Conservation (phyloP, 2,113 vertebrate genomes). For the Ictidomys tridecemlineatus region DNA sequence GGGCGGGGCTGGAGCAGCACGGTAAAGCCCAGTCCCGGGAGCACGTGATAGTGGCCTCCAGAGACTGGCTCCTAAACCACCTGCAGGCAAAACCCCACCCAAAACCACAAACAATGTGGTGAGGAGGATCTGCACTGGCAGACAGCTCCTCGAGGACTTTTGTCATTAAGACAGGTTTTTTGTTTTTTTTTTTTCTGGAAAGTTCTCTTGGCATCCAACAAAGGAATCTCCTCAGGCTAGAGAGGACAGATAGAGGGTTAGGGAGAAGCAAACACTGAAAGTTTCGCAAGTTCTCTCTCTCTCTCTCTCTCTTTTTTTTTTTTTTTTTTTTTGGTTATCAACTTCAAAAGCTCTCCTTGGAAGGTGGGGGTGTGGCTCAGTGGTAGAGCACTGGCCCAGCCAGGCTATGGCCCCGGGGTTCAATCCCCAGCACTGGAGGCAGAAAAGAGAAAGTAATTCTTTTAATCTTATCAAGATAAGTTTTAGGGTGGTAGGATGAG, state of each 20-base stretch:
- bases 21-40: not conserved
- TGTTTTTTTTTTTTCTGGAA: not conserved
- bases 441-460: not conserved
- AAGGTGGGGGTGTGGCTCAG: not conserved
- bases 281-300: not conserved
- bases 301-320: too few relatives aligned
- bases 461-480: not conserved
- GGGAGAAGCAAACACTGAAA: not conserved
- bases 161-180: too few relatives aligned
- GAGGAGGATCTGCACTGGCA: not conserved
- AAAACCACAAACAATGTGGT: not conserved
- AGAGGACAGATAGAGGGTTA: not conserved
- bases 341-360: conserved; percentile 20
- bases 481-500: too few relatives aligned
- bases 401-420: not conserved
- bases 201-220: not conserved
- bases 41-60: not conserved
- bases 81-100: not conserved
- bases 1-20: not conserved
- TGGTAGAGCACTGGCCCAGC: not conserved
- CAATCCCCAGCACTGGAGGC: not conserved
- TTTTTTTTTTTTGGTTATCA: not conserved
- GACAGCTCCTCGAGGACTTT: not conserved
- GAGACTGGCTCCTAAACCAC: not conserved
- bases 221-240: not conserved